Conservation (phyloP, 2,888 invertebrate species). For the Cordilura impudica region DNA sequence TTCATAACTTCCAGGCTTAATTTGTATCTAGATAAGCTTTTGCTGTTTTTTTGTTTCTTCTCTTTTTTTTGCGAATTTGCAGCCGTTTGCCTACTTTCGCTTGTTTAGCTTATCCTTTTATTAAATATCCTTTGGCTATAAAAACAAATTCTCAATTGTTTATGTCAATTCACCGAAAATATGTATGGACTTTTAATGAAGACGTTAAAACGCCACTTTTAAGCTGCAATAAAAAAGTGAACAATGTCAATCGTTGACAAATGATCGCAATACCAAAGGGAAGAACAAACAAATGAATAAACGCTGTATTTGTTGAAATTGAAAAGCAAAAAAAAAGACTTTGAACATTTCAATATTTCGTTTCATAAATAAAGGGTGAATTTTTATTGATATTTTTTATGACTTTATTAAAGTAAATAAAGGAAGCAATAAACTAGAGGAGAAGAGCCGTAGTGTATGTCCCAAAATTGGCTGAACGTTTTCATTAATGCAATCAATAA, state of each 20-base stretch:
- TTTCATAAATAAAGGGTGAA: constrained; percentile 26
- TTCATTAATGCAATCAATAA: too few species aligned
- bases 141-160: not conserved
- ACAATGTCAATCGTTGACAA: constrained; percentile 60
- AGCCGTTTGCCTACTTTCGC: constrained; percentile 15
- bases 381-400: constrained; percentile 36
- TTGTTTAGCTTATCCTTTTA: not conserved
- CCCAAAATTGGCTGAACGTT: too few species aligned
- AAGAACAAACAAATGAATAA: constrained; percentile 14
- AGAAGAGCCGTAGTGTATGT: too few species aligned
- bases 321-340: constrained; percentile 22
- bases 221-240: constrained; percentile 54
- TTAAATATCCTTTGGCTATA: constrained; percentile 31
- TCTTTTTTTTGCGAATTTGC: constrained; percentile 16
- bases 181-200: constrained; percentile 42
- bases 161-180: not conserved
- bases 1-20: not conserved
- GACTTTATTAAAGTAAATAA: constrained; percentile 39
- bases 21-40: constrained; percentile 8
- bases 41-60: not conserved
- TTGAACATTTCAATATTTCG: constrained; percentile 37
- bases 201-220: constrained; percentile 58
- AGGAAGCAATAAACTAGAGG: constrained; percentile 33
- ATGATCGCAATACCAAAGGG: constrained; percentile 52
- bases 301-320: constrained; percentile 42